Base-by-base conservation (phyloP, 2,113 vertebrate genomes). In the Smithornis capensis region DNA sequence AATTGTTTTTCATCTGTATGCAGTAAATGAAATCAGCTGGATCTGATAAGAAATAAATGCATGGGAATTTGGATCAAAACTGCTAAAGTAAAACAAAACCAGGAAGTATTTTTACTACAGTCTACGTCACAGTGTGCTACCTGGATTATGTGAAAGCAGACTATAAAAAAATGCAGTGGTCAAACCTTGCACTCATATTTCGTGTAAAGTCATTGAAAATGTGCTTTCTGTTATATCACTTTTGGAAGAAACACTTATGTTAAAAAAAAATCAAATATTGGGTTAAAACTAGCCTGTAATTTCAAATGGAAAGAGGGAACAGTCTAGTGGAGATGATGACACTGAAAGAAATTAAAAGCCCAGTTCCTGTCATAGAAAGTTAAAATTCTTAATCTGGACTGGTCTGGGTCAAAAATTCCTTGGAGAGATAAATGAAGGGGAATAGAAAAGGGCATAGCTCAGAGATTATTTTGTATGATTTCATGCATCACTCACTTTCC, bases 1-100 rank as follows among this genome's bases (percentile, higher is more conserved):
- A 94, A 52, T 75, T 97, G 83, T 87, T 98, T 97, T 95, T 87
- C 2, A 10, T 73, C 81, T 83, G 17, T 38, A 44, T 27, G 71
- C 37, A 85, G 45, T 78, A 88, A 63, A 23, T 62, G 91, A 69
- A 92, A 89, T 89, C 59, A 95, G 24, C 31, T 93, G 65, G 60
- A 83, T 91, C 44, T 92, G 83, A 80, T 69, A 78, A 69, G 62
- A 95, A 97, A 91, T 59, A 96, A 80, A 27, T 63, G 10, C 65
- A 49, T 52, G 25, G 77, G 57, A 82, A 24, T 81, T 95, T 96
- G 73, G 10, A 47, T 91, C 47, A 91, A 94, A 94, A 70, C 64
- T 55, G 80, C n/a, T 53, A 77, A 77, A 88, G 60, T 8, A 37
- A 81, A 82, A 40, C 35, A 60, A 33, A 64, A 44, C 35, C 60